These are phyloP conservation scores for Erebia palarica DNA, from an alignment of 2,888 invertebrate species.

Conservation along the genomic window DNA sequence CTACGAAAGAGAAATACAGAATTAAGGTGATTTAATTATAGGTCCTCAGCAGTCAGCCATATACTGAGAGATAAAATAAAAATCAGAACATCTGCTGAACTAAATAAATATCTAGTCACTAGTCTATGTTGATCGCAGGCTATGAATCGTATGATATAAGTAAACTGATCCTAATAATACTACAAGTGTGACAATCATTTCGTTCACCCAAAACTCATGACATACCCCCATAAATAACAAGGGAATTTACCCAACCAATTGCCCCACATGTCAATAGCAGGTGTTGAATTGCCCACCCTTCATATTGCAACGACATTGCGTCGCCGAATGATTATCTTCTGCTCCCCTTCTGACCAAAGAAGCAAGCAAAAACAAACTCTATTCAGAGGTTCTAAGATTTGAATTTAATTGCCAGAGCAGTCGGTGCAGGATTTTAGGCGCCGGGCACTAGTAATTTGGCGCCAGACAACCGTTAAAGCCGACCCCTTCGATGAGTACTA, in stretches of 20 bases:
- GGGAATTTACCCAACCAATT: slow-evolving; percentile 28
- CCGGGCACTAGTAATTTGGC: slow-evolving; percentile 62
- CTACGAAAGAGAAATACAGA: too few relatives aligned
- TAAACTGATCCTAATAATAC: neutral
- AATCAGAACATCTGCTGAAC: too few relatives aligned
- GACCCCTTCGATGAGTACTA: slow-evolving; percentile 40
- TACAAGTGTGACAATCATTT: neutral
- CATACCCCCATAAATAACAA: slow-evolving; percentile 26
- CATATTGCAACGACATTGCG: slow-evolving; percentile 38
- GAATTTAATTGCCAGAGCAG: slow-evolving; percentile 25
- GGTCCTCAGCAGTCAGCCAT: too few relatives aligned
- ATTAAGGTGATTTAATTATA: too few relatives aligned
- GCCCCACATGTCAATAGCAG: slow-evolving; percentile 38
- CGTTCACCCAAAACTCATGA: slow-evolving; percentile 2
- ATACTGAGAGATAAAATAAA: too few relatives aligned
- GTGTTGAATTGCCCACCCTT: slow-evolving; percentile 35
- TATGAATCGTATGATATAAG: neutral
- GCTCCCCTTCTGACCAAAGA: slow-evolving; percentile 16
- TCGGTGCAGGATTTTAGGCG: slow-evolving; percentile 47
- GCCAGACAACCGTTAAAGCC: slow-evolving; percentile 66
- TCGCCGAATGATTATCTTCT: slow-evolving; percentile 36
- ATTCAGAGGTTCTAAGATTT: slow-evolving; percentile 31
- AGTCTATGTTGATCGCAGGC: neutral
- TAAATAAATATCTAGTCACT: too few relatives aligned
- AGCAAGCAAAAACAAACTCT: slow-evolving; percentile 37